Percentiles rank a stretch among this genome's conserved stretches.
phyloP scores from a whole-genome alignment of 1,140 invertebrate species.

The Scaptomyza hsui region DNA sequence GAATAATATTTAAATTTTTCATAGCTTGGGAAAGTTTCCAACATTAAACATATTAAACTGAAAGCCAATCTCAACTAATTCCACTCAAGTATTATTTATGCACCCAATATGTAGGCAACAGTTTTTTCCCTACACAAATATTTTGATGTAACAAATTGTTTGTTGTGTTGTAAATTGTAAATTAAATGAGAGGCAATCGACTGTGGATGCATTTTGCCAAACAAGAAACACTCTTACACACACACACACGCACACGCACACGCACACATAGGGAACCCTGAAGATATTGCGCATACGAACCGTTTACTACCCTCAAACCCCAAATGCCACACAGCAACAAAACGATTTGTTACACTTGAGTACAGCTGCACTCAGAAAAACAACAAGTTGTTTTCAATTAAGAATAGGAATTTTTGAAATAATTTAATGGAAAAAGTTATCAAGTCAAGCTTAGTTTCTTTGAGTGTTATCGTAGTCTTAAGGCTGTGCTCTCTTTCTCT shows the following conservation, averaged over 20 bases:
- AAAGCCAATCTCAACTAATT: not conserved
- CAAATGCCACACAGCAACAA: slow-evolving; percentile 19
- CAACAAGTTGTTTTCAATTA: too few species aligned
- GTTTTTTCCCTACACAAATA: not conserved
- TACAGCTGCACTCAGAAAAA: slow-evolving; percentile 10
- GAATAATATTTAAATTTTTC: too few species aligned
- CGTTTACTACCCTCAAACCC: slow-evolving; percentile 9
- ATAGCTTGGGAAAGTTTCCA: too few species aligned
- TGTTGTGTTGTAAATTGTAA: slow-evolving; percentile 5
- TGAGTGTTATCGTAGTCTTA: too few species aligned
- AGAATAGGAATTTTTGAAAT: too few species aligned
- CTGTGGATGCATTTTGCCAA: slow-evolving; percentile 47
- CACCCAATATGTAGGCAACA: too few species aligned
- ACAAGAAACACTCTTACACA: slow-evolving; percentile 30
- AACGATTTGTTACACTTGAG: slow-evolving; percentile 69
- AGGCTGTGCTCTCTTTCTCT: slow-evolving; percentile 15
- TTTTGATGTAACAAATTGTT: not conserved
- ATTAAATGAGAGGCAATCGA: slow-evolving; percentile 50
- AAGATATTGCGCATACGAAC: slow-evolving; percentile 42
- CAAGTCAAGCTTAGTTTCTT: too few species aligned
- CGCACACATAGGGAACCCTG: not conserved
- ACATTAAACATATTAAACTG: too few species aligned
- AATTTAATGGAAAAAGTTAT: too few species aligned
- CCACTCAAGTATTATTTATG: not conserved
- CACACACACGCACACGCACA: not conserved